Base-by-base conservation (phyloP, 2,113 vertebrate species). In the Catagonus wagneri region DNA sequence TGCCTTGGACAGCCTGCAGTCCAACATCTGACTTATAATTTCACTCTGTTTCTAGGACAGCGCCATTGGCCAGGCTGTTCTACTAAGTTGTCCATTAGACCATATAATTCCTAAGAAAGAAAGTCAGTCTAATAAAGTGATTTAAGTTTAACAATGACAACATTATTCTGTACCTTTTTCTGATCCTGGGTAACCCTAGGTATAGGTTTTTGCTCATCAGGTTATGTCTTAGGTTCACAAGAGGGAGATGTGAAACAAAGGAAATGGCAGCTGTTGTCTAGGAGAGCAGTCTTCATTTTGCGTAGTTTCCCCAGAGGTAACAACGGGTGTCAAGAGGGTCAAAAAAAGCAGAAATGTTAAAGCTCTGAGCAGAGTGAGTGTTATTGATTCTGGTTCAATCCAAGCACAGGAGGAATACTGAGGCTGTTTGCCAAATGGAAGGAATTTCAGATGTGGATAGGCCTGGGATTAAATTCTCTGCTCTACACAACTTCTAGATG, bases 261-360 rank as follows among this genome's bases (percentile, higher is more conserved):
- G 34, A 61, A 63, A 17, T 22, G 6, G 6, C 3, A 54, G 8
- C 19, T 56, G 1, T 36, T 22, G 29, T 50, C 3, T 20, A 54
- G 10, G 12, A 75, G 32, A 36, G 6, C 3, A 39, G 5, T 6
- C 4, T 76, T 52, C 9, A 11, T 12, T 75, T 44, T 23, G n/a
- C 13, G 72, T 36, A 78, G 14, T 25, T 85, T 65, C 15, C 29
- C 14, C 29, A 12, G 50, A 29, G 23, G 9, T 32, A 76, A 90
- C 1, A 29, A 16, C 0, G 0, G 63, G 25, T 44, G 8, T 16
- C 7, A 25, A n/a, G 14, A 39, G 5, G 17, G 29, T 66, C 15
- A 68, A 86, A 93, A 93, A 93, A 16, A 17, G 27, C 22, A 69
- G 16, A 74, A 25, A 32, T 7, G 11, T 39, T 10, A 54, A 75